Percentiles rank a stretch among this genome's conserved stretches.
Conservation (phyloP, 2,113 vertebrate genomes). For the Ageneiosus marmoratus region DNA sequence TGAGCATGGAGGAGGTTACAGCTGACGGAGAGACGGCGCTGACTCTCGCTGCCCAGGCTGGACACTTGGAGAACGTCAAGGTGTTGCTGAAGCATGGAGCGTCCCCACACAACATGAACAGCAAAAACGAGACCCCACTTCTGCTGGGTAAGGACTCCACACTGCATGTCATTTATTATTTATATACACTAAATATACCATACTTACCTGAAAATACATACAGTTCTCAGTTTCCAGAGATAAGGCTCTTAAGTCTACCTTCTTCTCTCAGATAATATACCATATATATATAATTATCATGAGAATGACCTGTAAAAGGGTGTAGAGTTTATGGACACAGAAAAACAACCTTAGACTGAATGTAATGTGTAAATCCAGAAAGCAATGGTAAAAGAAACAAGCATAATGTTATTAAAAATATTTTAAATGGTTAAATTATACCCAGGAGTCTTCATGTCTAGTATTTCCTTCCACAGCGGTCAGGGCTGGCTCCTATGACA, state of each 20-base stretch:
- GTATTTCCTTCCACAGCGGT: slow-evolving; percentile 70
- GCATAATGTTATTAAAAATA: not conserved
- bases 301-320: not conserved
- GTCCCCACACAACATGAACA: slow-evolving; percentile 75
- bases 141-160: slow-evolving; percentile 67
- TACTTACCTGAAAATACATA: not conserved
- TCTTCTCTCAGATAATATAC: not conserved
- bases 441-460: not conserved
- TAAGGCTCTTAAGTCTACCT: not conserved
- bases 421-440: not conserved
- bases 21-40: slow-evolving; percentile 75
- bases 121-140: slow-evolving; percentile 76
- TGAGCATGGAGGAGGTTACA: slow-evolving; percentile 76
- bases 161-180: not conserved
- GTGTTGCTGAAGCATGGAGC: slow-evolving; percentile 73
- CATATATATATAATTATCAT: not conserved
- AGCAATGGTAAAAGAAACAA: not conserved
- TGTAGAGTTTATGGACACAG: no score
- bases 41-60: slow-evolving; percentile 74
- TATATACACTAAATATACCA: not conserved
- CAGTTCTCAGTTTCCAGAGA: slow-evolving; percentile 13
- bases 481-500: slow-evolving; percentile 70
- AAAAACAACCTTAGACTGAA: no score
- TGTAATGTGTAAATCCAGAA: not conserved
- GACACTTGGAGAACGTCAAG: slow-evolving; percentile 68